Conservation (phyloP, 2,113 vertebrate species). For the Sceloporus tristichus region DNA sequence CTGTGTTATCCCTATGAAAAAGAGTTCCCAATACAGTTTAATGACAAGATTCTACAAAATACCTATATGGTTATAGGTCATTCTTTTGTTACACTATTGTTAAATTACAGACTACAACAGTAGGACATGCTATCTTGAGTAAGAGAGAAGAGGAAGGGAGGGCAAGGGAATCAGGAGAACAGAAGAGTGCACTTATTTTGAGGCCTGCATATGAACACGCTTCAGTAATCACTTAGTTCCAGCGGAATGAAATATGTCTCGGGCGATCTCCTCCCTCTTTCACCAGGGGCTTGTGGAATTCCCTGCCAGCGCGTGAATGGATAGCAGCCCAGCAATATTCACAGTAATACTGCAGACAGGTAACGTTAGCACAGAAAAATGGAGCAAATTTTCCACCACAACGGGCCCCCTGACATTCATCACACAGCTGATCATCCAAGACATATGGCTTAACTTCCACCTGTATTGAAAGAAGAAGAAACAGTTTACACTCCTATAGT, state of each 20-base stretch:
- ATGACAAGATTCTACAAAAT: constrained; percentile 83
- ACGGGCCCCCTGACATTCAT: constrained; percentile 99
- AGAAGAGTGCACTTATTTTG: constrained; percentile 98
- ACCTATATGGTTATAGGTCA: constrained; percentile 79
- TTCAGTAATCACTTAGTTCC: constrained; percentile 89
- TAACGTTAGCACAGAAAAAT: constrained; percentile 99
- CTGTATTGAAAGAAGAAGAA: constrained; percentile 75
- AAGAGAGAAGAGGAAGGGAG: constrained; percentile 80
- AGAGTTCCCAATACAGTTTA: constrained; percentile 81
- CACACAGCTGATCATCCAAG: constrained; percentile 99
- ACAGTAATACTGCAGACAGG: constrained; percentile 99
- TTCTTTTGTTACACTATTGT: constrained; percentile 81
- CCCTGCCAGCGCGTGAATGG: constrained; percentile 96
- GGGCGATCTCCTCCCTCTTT: constrained; percentile 99
- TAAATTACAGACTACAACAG: constrained; percentile 83
- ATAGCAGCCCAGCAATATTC: constrained; percentile 99
- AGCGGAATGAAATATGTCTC: constrained; percentile 99
- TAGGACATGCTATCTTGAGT: constrained; percentile 82
- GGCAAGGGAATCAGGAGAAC: constrained; percentile 81
- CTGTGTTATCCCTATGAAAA: constrained; percentile 77
- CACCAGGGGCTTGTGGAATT: constrained; percentile 99
- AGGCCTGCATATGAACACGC: constrained; percentile 84
- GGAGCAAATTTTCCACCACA: constrained; percentile 99
- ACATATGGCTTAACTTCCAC: constrained; percentile 99
- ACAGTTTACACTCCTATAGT: constrained; percentile 13